These are phyloP conservation scores for Eupithecia dodoneata DNA, from an alignment of 2,888 invertebrate species.

Conservation along the genomic window DNA sequence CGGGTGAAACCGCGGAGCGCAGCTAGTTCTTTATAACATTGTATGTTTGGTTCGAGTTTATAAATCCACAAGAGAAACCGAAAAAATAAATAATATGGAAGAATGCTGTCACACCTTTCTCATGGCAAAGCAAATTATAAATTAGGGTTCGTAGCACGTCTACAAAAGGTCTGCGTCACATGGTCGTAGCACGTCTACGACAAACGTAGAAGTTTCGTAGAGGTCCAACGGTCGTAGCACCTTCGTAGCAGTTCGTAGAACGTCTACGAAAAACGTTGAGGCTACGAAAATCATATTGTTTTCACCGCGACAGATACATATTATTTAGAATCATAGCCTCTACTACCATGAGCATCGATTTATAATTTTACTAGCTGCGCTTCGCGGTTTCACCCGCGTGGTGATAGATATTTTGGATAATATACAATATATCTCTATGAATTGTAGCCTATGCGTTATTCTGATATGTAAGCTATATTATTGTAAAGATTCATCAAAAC, in stretches of 20 bases:
- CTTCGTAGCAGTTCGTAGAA: neutral
- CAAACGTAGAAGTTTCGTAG: conserved; percentile 2
- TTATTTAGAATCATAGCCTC: neutral
- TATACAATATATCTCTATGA: no score
- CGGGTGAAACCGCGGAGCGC: no score
- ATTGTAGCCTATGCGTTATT: no score
- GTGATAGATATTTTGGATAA: no score
- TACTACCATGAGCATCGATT: neutral
- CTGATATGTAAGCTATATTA: no score
- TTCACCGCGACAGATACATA: neutral
- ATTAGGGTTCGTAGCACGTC: neutral
- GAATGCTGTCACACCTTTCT: neutral
- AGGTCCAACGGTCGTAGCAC: neutral
- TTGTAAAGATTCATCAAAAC: no score
- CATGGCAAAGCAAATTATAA: neutral
- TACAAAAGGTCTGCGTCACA: neutral
- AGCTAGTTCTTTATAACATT: neutral
- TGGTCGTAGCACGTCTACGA: neutral
- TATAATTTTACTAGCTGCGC: neutral
- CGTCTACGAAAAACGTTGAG: conserved; percentile 1
- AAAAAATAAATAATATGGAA: neutral
- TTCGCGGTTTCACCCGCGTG: no score
- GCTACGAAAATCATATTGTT: neutral
- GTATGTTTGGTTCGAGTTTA: neutral
- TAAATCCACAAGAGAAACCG: neutral